Percentiles rank a stretch among this genome's conserved stretches.
Conservation (phyloP, 2,113 vertebrate genomes). For the Circaetus cinerascens region DNA sequence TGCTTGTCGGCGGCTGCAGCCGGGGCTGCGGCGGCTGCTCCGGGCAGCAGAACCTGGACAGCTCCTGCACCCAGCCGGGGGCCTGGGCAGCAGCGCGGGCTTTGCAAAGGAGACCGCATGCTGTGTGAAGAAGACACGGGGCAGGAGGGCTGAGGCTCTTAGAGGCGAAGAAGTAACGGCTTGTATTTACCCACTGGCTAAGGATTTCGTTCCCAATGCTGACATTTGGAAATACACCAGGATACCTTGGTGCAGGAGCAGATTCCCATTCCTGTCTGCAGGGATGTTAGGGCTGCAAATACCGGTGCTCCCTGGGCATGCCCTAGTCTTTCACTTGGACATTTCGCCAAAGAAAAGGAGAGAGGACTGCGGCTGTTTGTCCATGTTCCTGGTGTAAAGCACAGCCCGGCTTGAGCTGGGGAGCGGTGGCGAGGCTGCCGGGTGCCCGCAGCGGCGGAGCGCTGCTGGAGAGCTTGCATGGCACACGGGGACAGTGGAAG, state of each 20-base stretch:
- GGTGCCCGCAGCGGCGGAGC: neutral
- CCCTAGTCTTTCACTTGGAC: neutral
- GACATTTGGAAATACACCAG: neutral
- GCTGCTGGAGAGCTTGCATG: neutral
- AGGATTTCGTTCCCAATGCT: neutral
- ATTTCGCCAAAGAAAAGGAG: neutral
- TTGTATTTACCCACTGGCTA: neutral
- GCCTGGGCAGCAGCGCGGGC: neutral
- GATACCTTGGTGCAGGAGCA: neutral
- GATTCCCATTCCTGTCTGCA: neutral
- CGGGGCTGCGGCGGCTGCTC: neutral
- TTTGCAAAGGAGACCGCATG: neutral
- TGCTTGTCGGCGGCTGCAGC: neutral
- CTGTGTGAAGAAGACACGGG: neutral
- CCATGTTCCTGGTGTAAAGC: neutral
- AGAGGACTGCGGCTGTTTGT: neutral
- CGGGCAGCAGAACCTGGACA: neutral
- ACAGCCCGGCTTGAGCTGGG: neutral
- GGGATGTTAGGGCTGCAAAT: neutral
- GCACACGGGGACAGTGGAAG: fast-evolving
- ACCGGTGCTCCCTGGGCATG: fast-evolving
- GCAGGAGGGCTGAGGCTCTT: neutral
- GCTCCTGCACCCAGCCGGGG: neutral
- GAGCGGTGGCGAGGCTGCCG: fast-evolving
- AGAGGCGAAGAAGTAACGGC: neutral